Percentiles rank a stretch among this genome's conserved stretches.
Evolutionary conservation across 2,888 invertebrate species (phyloP).

Genomic region (Tetragnatha montana): DNA sequence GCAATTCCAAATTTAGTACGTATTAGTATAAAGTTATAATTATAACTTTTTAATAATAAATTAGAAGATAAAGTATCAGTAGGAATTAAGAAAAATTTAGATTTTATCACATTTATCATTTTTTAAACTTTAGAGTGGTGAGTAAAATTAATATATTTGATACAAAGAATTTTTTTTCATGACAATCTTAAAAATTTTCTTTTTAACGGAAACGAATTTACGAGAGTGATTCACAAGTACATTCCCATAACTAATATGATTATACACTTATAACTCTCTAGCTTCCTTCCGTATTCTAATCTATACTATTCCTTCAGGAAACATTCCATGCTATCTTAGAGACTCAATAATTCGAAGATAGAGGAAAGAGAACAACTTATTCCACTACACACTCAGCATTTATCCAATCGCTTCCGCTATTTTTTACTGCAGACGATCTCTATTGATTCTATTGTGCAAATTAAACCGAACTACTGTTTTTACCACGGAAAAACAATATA

Average conservation of each 20-base stretch:
- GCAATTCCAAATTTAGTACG: too few species aligned
- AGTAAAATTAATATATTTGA: too few species aligned
- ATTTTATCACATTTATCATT: too few species aligned
- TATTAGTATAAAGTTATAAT: too few species aligned
- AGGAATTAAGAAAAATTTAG: too few species aligned
- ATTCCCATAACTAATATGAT: neutral
- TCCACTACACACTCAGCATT: neutral
- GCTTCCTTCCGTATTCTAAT: neutral
- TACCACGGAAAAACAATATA: neutral
- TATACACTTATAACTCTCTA: neutral
- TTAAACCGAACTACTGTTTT: neutral
- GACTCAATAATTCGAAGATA: neutral
- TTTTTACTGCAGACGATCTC: neutral
- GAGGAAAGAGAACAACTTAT: neutral
- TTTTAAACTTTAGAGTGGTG: too few species aligned
- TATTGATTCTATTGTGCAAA: neutral
- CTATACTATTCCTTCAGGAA: neutral
- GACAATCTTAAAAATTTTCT: too few species aligned
- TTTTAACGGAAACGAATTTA: too few species aligned
- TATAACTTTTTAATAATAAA: too few species aligned
- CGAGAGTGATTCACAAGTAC: too few species aligned
- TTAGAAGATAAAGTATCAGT: too few species aligned
- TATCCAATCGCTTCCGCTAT: neutral
- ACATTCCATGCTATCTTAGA: neutral
- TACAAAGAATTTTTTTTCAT: too few species aligned